Base-by-base conservation (phyloP, 2,797 vertebrate genomes). In the Channa striata region DNA sequence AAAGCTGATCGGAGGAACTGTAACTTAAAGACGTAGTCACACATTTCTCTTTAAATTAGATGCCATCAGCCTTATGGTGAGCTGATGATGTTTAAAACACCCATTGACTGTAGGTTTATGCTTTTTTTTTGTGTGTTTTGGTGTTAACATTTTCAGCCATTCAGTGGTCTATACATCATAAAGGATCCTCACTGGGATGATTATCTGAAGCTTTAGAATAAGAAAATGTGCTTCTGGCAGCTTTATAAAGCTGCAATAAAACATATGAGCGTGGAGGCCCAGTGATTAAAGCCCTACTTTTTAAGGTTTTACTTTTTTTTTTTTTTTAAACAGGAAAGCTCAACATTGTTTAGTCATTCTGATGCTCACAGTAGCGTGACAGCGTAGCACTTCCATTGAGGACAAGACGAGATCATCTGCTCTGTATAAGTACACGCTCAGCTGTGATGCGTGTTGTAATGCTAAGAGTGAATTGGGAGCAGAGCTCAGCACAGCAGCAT, bases 281-380 rank as follows among this genome's bases (percentile, higher is more conserved):
- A n/a, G n/a, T n/a, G n/a, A n/a, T n/a, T n/a, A n/a, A n/a, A n/a
- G n/a, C n/a, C n/a, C n/a, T n/a, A n/a, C n/a, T n/a, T n/a, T n/a
- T n/a, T n/a, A n/a, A n/a, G n/a, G n/a, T n/a, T n/a, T n/a, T n/a
- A n/a, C n/a, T n/a, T n/a, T 33, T 53, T 11, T 17, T 21, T 16
- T 36, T 20, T 48, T 60, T 39, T 74, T 39, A 43, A 21, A 48
- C 17, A n/a, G 30, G 17, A 63, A 42, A 46, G 17, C 62, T 1
- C 17, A 39, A 34, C 40, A 47, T 43, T 39, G 58, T 74, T 77
- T 77, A 53, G 13, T 73, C 30, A 49, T 75, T 75, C 51, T 47
- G 40, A 21, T 46, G 63, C 68, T 78, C 59, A 81, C 80, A 73
- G 85, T 78, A 85, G 78, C 74, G 54, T 48, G 62, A 63, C 57